phyloP scores from a whole-genome alignment of 2,888 invertebrate genomes.

The Xylota segnis region DNA sequence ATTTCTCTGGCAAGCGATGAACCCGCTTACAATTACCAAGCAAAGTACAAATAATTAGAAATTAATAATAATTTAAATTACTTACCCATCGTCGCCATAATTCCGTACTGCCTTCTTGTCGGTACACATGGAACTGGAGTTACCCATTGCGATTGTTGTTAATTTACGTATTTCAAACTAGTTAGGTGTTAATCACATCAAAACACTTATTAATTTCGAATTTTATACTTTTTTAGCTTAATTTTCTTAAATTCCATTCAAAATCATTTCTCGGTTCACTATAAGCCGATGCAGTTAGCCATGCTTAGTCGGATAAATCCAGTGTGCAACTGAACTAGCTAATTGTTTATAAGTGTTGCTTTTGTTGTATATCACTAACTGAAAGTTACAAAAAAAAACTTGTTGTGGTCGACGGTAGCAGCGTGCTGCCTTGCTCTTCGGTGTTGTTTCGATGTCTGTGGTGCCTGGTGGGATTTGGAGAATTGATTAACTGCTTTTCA shows the following conservation, averaged over 20 bases:
- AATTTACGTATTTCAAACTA: not conserved
- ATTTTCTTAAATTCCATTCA: slow-evolving; percentile 20
- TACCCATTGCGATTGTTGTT: slow-evolving; percentile 80
- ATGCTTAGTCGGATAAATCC: slow-evolving; percentile 65
- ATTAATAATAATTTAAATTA: slow-evolving; percentile 66
- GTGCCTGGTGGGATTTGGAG: slow-evolving; percentile 12
- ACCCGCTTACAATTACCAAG: slow-evolving; percentile 16
- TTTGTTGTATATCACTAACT: slow-evolving; percentile 20
- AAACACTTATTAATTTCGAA: slow-evolving; percentile 9
- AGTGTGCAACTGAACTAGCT: slow-evolving; percentile 60
- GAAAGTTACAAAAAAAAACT: slow-evolving; percentile 47
- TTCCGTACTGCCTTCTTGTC: slow-evolving; percentile 81
- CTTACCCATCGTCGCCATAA: slow-evolving; percentile 81
- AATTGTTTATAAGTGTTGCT: slow-evolving; percentile 58
- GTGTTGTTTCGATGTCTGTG: slow-evolving; percentile 9
- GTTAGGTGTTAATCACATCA: not conserved
- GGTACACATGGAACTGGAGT: slow-evolving; percentile 83
- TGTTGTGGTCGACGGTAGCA: slow-evolving; percentile 40
- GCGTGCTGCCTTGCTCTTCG: slow-evolving; percentile 45
- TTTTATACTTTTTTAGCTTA: not conserved
- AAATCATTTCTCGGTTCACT: slow-evolving; percentile 36
- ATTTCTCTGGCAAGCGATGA: slow-evolving; percentile 25
- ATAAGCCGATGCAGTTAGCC: slow-evolving; percentile 23
- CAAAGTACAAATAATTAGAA: slow-evolving; percentile 14
- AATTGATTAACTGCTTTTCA: slow-evolving; percentile 42